Percentiles rank a stretch among this genome's conserved stretches.
Conservation (phyloP, 2,113 vertebrate genomes). For the Puffinus mauretanicus region DNA sequence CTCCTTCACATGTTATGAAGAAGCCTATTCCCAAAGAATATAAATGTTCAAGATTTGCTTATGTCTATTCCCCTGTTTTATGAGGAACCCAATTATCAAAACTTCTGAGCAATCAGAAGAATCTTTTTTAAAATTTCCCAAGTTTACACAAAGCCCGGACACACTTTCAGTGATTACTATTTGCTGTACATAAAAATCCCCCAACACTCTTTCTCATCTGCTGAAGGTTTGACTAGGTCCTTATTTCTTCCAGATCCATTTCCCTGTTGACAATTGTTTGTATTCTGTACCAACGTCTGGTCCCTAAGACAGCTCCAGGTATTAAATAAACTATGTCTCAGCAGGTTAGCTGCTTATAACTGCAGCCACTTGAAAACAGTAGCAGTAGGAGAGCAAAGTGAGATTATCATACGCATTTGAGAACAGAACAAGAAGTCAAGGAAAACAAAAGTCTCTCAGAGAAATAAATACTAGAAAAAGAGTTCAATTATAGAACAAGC, state of each 20-base stretch:
- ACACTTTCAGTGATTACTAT: not conserved
- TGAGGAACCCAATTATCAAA: not conserved
- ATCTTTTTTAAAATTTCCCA: not conserved
- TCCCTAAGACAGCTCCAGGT: not conserved
- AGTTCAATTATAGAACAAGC: not conserved
- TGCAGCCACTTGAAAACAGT: slow-evolving; percentile 34
- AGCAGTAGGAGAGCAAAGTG: slow-evolving; percentile 23
- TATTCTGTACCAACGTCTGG: not conserved
- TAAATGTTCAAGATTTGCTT: not conserved
- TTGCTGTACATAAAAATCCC: not conserved
- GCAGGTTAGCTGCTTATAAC: slow-evolving; percentile 35
- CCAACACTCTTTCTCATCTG: not conserved
- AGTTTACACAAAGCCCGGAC: not conserved
- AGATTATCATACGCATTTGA: slow-evolving; percentile 12
- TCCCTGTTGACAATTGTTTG: not conserved
- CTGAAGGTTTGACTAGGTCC: not conserved
- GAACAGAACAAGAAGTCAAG: not conserved
- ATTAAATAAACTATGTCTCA: slow-evolving; percentile 42
- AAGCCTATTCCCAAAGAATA: not conserved
- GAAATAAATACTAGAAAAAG: slow-evolving; percentile 33
- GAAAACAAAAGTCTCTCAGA: slow-evolving; percentile 16
- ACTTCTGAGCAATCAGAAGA: not conserved
- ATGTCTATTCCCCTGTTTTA: not conserved
- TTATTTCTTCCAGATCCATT: not conserved
- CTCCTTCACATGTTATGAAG: not conserved